A percentile compares a stretch with the other conserved stretches of the same genome.
These are phyloP conservation scores for Drosophila anceps DNA, from an alignment of 2,888 invertebrate genomes.

Conservation along the genomic window DNA sequence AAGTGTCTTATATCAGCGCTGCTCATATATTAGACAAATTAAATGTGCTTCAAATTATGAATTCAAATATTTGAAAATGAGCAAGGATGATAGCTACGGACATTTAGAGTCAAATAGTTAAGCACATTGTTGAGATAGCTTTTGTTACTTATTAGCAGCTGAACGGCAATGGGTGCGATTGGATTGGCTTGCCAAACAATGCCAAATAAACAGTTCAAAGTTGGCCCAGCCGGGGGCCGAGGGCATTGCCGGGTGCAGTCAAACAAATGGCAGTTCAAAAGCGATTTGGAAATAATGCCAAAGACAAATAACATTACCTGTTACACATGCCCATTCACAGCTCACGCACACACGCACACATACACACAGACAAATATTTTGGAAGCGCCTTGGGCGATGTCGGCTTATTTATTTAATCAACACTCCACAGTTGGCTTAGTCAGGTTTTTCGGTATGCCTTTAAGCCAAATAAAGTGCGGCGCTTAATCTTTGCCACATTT, in stretches of 20 bases:
- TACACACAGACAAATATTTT: conserved; percentile 17
- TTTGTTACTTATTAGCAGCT: conserved; percentile 33
- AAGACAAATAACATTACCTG: conserved; percentile 80
- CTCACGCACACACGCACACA: conserved; percentile 21
- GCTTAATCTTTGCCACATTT: conserved; percentile 81
- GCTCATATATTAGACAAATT: conserved; percentile 57
- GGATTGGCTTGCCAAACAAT: conserved; percentile 8
- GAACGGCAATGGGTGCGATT: background rate
- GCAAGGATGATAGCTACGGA: conserved; percentile 30
- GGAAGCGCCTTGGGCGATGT: conserved; percentile 57
- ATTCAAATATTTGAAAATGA: conserved; percentile 39
- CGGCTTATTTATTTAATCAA: conserved; percentile 80
- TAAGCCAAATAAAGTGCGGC: conserved; percentile 81
- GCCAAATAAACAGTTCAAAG: conserved; percentile 58
- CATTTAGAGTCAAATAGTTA: conserved; percentile 43
- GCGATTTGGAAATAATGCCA: conserved; percentile 81
- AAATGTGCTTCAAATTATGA: conserved; percentile 60
- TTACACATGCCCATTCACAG: conserved; percentile 44
- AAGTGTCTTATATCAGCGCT: conserved; percentile 40
- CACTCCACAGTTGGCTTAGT: conserved; percentile 81
- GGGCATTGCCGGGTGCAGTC: conserved; percentile 43
- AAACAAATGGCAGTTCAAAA: conserved; percentile 74
- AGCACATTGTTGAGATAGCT: conserved; percentile 69
- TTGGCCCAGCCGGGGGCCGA: conserved; percentile 40
- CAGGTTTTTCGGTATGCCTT: conserved; percentile 64